A percentile compares a stretch with the other conserved stretches of the same genome.
These are phyloP conservation scores for Brenthis daphne DNA, from an alignment of 2,888 invertebrate genomes.

Conservation along the genomic window DNA sequence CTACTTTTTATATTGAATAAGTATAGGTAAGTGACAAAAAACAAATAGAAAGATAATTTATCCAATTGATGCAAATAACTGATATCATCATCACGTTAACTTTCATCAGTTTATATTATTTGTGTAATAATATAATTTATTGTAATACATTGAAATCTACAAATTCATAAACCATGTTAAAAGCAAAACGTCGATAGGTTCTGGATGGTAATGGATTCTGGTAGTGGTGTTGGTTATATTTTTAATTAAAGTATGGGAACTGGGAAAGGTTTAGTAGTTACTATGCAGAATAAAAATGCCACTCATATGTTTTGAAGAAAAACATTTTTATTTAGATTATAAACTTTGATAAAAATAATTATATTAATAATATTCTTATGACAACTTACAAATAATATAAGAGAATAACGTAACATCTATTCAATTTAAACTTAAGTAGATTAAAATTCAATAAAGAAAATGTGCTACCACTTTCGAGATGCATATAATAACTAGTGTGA, in stretches of 20 bases:
- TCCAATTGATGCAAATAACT: too few species aligned
- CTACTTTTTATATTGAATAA: too few species aligned
- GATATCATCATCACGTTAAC: too few species aligned
- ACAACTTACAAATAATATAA: constrained; percentile 82
- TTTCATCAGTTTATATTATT: too few species aligned
- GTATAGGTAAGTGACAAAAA: too few species aligned
- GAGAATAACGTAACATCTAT: constrained; percentile 83
- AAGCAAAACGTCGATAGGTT: too few species aligned
- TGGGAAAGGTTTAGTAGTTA: background rate
- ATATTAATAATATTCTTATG: constrained; percentile 83
- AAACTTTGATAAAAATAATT: constrained; percentile 84
- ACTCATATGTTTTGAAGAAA: constrained; percentile 77
- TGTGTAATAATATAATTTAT: too few species aligned
- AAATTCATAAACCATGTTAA: too few species aligned
- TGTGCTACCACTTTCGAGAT: constrained; percentile 78
- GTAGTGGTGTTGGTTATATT: too few species aligned
- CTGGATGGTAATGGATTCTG: too few species aligned
- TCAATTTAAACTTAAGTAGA: constrained; percentile 76
- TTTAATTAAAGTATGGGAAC: background rate
- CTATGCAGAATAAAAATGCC: constrained; percentile 48
- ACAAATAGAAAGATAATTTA: too few species aligned
- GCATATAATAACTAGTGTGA: constrained; percentile 77
- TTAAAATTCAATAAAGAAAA: constrained; percentile 76
- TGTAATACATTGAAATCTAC: too few species aligned
- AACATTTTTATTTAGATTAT: constrained; percentile 83